Evolutionary conservation across 2,113 vertebrate species (phyloP), one percentile per base, ranked within the genome.

Genomic region (Sturnira hondurensis): DNA sequence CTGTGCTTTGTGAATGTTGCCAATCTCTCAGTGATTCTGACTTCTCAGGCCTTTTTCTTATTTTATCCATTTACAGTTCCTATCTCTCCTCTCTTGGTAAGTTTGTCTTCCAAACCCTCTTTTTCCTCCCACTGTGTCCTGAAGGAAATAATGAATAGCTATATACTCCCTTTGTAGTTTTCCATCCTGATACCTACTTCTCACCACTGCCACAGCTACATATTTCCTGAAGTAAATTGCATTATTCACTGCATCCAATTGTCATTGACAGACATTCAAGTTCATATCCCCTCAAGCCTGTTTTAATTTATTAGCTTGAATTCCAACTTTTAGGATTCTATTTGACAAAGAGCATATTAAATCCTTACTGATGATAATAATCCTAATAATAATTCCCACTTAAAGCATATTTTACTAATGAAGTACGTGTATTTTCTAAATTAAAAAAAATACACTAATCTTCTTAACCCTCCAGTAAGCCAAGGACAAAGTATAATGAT

Each of bases 201-300:
- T 97, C 93, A 97, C 63, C 50, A 70, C 45, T 94, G 94, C 93
- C 94, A 96, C 28, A 45, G 89, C 71, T 88, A 89, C 67, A 83
- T 33, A 84, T 93, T 91, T 95, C 96, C 96, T 84, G 88, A 94
- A 96, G 93, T 80, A 97, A 98, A 97, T 96, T 97, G 95, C 91
- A 97, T 98, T 98, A 97, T 94, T 97, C 96, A 96, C 97, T 93
- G 96, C 86, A 97, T 97, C 78, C 94, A 96, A 93, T 97, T 97
- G 96, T 97, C 97, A 97, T 97, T 98, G 96, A 97, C 88, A 97
- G 97, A 89, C 94, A 89, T 86, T 95, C 96, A 97, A 97, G 91
- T 96, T 98, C 97, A 96, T 91, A 96, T 96, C 19, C 97, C 93
- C 95, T 97, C 74, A 85, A 97, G 96, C 91, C 88, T 96, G 65